A percentile compares a stretch with the other conserved stretches of the same genome.
These are phyloP conservation scores for Ctenopoma multispine DNA, from an alignment of 2,797 vertebrate genomes.

Conservation along the genomic window DNA sequence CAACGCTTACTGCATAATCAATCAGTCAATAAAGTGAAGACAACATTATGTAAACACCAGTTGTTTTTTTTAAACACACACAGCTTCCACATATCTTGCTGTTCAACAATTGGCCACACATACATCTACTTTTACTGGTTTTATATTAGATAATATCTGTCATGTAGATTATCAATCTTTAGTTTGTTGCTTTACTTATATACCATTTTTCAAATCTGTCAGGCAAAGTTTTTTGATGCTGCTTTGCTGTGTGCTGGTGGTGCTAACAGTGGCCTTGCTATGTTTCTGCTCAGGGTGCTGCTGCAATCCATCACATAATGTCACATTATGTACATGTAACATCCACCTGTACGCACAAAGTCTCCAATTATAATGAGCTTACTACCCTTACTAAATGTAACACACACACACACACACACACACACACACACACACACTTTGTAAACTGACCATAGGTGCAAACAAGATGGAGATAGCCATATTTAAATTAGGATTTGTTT, in stretches of 20 bases:
- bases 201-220: background rate
- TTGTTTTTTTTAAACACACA: too few species aligned
- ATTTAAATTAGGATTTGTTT: too few species aligned
- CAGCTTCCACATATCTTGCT: too few species aligned
- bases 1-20: too few species aligned
- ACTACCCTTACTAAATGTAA: constrained; percentile 27
- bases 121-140: background rate
- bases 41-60: too few species aligned
- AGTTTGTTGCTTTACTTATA: too few species aligned
- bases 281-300: constrained; percentile 16
- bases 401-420: too few species aligned
- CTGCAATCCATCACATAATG: constrained; percentile 37
- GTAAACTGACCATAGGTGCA: too few species aligned
- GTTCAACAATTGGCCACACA: background rate
- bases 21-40: too few species aligned
- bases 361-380: constrained; percentile 55
- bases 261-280: constrained; percentile 6
- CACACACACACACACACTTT: too few species aligned
- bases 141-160: too few species aligned
- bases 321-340: constrained; percentile 48
- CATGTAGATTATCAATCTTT: background rate
- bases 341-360: constrained; percentile 59
- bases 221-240: background rate
- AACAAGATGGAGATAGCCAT: too few species aligned
- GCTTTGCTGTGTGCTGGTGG: background rate